These are phyloP conservation scores for Patella ulyssiponensis DNA, from an alignment of 2,888 invertebrate species.

Conservation along the genomic window DNA sequence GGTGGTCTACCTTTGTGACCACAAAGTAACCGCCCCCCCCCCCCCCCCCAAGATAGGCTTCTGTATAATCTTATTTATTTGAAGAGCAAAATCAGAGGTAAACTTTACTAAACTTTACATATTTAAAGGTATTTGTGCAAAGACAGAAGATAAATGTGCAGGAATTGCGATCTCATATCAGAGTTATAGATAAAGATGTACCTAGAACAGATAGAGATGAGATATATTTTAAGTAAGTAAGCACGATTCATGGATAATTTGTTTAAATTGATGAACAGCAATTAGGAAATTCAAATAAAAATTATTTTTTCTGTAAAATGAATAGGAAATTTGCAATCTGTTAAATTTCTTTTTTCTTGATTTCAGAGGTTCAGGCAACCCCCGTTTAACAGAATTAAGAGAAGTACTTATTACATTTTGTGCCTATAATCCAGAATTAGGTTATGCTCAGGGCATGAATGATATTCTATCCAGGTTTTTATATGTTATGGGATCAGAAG, in stretches of 20 bases:
- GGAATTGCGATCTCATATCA: constrained; percentile 53
- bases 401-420: constrained; percentile 68
- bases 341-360: background rate
- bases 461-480: constrained; percentile 70
- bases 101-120: background rate
- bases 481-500: constrained; percentile 69
- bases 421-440: constrained; percentile 63
- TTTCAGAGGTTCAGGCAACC: constrained; percentile 56
- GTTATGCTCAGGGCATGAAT: constrained; percentile 72
- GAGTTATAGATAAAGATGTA: constrained; percentile 70
- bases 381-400: constrained; percentile 59
- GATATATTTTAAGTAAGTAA: constrained; percentile 62
- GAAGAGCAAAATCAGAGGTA: too few relatives aligned
- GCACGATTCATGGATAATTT: too few relatives aligned
- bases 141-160: constrained; percentile 58
- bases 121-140: constrained; percentile 65
- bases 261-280: too few relatives aligned
- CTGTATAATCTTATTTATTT: too few relatives aligned
- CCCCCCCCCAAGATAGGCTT: too few relatives aligned
- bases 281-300: too few relatives aligned
- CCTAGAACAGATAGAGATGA: constrained; percentile 69
- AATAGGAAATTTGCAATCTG: too few relatives aligned
- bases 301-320: too few relatives aligned
- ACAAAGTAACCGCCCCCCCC: too few relatives aligned
- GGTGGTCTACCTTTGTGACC: too few relatives aligned